Percentiles rank a stretch among this genome's conserved stretches.
phyloP scores from a whole-genome alignment of 2,888 invertebrate species.

The Nomada ruficornis region DNA sequence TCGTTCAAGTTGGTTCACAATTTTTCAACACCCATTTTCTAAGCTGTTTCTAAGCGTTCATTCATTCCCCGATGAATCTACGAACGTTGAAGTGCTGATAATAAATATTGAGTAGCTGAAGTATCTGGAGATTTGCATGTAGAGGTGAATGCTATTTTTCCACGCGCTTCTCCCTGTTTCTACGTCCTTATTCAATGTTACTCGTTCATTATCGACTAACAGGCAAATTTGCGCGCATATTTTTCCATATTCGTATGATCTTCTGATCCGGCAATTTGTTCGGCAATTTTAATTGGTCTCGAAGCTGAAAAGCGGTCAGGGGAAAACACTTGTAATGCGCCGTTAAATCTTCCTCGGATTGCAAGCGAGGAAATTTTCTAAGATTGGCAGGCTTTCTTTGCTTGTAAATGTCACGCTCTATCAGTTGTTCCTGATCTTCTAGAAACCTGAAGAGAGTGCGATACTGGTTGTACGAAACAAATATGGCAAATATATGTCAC shows the following conservation, averaged over 20 bases:
- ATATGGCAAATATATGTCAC: no score
- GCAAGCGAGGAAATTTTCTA: conserved; percentile 64
- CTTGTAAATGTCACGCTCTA: conserved; percentile 68
- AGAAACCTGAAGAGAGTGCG: conserved; percentile 61
- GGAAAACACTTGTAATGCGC: conserved; percentile 66
- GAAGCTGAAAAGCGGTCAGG: conserved; percentile 69
- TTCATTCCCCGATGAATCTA: no score
- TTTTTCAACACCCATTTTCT: no score
- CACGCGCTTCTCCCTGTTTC: no score
- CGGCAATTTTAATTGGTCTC: conserved; percentile 57
- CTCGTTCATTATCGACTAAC: conserved; percentile 63
- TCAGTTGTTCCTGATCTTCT: conserved; percentile 64
- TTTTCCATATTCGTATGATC: conserved; percentile 75
- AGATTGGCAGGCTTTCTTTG: conserved; percentile 61
- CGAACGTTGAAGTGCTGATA: no score
- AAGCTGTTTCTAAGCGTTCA: no score
- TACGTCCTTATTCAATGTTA: neutral
- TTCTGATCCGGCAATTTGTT: conserved; percentile 64
- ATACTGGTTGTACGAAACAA: neutral
- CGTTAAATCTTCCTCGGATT: conserved; percentile 62
- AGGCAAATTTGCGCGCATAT: conserved; percentile 67
- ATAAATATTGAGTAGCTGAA: neutral
- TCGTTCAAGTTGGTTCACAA: no score
- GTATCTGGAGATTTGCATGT: no score
- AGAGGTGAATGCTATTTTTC: no score